These are phyloP conservation scores for Plotosus lineatus DNA, from an alignment of 2,113 vertebrate species.

Conservation along the genomic window DNA sequence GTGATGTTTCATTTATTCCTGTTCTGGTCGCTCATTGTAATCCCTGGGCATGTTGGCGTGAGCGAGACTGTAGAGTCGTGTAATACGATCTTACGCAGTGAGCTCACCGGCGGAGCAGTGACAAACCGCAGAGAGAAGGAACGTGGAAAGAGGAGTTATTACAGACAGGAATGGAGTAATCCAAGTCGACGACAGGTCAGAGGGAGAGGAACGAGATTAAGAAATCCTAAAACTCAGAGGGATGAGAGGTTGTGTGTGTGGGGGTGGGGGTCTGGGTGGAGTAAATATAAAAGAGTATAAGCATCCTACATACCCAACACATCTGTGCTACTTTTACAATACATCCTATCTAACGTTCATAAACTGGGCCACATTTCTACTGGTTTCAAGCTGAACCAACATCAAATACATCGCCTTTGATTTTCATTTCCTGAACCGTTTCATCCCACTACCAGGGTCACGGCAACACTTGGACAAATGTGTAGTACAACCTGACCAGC, in stretches of 20 bases:
- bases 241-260: slow-evolving; percentile 40
- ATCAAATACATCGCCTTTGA: neutral
- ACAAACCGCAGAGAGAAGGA: neutral
- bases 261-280: neutral
- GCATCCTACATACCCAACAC: neutral
- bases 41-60: neutral
- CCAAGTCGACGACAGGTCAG: slow-evolving; percentile 19
- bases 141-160: slow-evolving; percentile 32
- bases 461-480: no score
- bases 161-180: slow-evolving; percentile 13
- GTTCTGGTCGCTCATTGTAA: neutral
- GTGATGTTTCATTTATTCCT: slow-evolving; percentile 6
- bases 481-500: no score
- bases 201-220: neutral
- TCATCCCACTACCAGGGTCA: no score
- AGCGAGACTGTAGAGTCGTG: no score
- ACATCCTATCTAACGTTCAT: no score
- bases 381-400: neutral
- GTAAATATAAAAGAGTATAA: slow-evolving; percentile 5
- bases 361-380: neutral
- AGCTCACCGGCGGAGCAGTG: neutral
- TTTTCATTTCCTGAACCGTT: no score
- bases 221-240: slow-evolving; percentile 11
- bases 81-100: neutral
- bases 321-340: neutral